Conservation (phyloP, 2,113 vertebrate species). For the Scophthalmus maximus region DNA sequence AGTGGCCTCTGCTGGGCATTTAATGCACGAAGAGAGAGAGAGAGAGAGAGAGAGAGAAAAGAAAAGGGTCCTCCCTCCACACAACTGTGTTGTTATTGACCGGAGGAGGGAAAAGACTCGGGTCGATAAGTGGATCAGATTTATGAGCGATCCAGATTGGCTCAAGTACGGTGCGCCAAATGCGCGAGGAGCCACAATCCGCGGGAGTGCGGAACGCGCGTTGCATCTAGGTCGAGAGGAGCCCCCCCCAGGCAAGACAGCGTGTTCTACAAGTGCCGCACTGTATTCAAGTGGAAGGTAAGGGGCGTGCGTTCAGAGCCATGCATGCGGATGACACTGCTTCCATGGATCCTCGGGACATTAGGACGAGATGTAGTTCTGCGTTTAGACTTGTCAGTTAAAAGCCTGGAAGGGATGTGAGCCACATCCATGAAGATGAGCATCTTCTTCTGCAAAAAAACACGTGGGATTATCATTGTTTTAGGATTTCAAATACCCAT, state of each 20-base stretch:
- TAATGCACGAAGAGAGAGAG: too few relatives aligned
- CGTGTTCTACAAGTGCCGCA: slow-evolving; percentile 35
- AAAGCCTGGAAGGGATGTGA: not conserved
- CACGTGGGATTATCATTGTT: not conserved
- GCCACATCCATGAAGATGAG: not conserved
- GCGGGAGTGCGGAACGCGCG: slow-evolving; percentile 1
- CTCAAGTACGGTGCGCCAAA: slow-evolving; percentile 20
- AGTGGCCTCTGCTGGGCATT: slow-evolving; percentile 28
- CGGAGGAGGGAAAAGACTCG: slow-evolving; percentile 13
- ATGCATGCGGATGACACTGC: not conserved
- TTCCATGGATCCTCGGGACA: not conserved
- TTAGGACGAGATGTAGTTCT: not conserved
- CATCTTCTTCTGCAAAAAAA: not conserved
- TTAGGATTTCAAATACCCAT: too few relatives aligned
- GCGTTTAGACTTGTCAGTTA: too few relatives aligned
- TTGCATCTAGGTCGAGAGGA: too few relatives aligned
- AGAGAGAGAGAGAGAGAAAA: too few relatives aligned
- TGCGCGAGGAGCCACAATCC: slow-evolving; percentile 36
- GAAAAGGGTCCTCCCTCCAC: slow-evolving; percentile 13
- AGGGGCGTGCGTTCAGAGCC: slow-evolving; percentile 13
- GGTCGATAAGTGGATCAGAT: slow-evolving; percentile 62
- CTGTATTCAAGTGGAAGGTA: slow-evolving; percentile 62
- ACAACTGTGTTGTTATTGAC: slow-evolving; percentile 46
- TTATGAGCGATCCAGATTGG: slow-evolving; percentile 47
- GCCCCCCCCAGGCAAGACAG: too few relatives aligned